Conservation (phyloP, 2,888 invertebrate genomes). For the Thumatha senex region DNA sequence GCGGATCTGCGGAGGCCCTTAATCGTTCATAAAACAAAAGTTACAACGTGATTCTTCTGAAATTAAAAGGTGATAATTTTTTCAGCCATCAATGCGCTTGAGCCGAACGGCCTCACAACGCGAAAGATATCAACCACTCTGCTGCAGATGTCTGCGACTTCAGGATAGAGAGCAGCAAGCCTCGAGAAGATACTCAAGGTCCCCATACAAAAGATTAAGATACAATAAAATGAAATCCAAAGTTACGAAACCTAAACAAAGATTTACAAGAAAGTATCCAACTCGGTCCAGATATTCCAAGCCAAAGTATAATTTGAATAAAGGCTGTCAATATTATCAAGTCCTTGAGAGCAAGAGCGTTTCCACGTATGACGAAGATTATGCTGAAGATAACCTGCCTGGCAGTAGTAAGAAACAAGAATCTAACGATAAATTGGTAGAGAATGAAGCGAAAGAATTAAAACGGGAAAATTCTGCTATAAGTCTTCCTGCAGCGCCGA, state of each 20-base stretch:
- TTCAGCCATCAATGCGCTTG: background rate
- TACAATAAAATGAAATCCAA: background rate
- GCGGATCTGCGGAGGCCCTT: no score
- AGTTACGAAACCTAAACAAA: constrained; percentile 2
- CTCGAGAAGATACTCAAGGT: background rate
- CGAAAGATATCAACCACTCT: background rate
- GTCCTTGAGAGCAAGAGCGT: constrained; percentile 3
- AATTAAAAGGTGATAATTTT: background rate
- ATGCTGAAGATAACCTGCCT: background rate
- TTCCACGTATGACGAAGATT: constrained; percentile 6
- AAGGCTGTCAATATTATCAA: constrained; percentile 20
- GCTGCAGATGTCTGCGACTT: constrained; percentile 1
- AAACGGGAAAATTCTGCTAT: background rate
- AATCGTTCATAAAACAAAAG: background rate
- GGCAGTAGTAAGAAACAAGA: background rate
- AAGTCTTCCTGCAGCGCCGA: background rate
- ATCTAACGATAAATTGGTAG: background rate
- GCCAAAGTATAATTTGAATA: constrained; percentile 9
- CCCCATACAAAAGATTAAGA: background rate
- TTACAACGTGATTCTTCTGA: background rate
- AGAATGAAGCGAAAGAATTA: background rate
- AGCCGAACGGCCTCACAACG: background rate
- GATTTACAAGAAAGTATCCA: background rate
- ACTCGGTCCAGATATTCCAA: background rate
- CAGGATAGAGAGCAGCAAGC: background rate